Evolutionary conservation across 2,113 vertebrate genomes (phyloP).

Genomic region (Elachura formosa): DNA sequence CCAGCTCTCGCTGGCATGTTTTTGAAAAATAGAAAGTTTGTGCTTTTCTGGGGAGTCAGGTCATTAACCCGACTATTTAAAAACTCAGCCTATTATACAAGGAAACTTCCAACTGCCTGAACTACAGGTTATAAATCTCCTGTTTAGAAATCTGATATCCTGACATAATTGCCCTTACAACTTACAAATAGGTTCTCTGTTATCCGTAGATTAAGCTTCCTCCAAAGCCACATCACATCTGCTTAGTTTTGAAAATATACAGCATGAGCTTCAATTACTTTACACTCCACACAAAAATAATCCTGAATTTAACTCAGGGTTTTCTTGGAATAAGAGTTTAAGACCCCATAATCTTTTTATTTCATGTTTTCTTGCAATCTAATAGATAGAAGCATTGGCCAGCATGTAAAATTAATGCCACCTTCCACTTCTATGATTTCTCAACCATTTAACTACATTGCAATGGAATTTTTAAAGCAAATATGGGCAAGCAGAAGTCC

Average conservation of each 20-base stretch:
- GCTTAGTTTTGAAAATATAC: conserved; percentile 60
- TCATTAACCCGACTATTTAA: conserved; percentile 36
- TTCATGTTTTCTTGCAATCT: conserved; percentile 17
- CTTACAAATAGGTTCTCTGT: conserved; percentile 63
- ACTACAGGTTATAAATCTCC: conserved; percentile 57
- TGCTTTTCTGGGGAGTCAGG: conserved; percentile 38
- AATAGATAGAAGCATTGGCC: neutral
- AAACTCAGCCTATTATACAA: conserved; percentile 55
- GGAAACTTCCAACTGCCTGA: conserved; percentile 53
- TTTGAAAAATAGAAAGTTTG: conserved; percentile 41
- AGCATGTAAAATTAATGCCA: conserved; percentile 17
- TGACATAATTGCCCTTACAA: conserved; percentile 63
- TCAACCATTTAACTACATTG: neutral
- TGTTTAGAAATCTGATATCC: conserved; percentile 64
- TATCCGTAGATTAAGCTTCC: conserved; percentile 71
- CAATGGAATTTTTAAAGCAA: conserved; percentile 29
- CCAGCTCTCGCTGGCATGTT: neutral
- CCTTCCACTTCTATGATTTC: neutral
- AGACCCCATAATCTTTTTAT: conserved; percentile 49
- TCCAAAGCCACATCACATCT: conserved; percentile 59
- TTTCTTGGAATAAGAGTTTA: conserved; percentile 48
- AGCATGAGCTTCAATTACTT: conserved; percentile 50
- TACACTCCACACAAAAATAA: conserved; percentile 49
- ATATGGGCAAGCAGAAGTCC: conserved; percentile 35
- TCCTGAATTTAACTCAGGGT: conserved; percentile 43